Conservation (phyloP, 2,888 invertebrate species). For the Stomorhina lunata region DNA sequence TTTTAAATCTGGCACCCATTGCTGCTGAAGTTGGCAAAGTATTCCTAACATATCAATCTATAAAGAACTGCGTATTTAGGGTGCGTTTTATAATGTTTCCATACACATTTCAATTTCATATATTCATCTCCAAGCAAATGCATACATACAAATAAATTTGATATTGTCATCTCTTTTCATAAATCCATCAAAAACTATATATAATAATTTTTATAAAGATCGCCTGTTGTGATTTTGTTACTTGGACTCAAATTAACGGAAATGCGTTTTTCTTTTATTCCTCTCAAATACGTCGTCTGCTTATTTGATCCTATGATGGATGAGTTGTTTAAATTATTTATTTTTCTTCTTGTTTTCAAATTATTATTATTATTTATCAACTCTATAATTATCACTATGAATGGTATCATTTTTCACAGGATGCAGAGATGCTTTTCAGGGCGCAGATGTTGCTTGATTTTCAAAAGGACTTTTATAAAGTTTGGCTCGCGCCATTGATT, state of each 20-base stretch:
- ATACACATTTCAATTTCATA: neutral
- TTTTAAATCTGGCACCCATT: constrained; percentile 49
- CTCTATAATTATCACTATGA: constrained; percentile 63
- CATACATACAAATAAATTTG: neutral
- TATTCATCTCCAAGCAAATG: neutral
- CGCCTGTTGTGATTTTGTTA: constrained; percentile 64
- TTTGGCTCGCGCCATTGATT: constrained; percentile 65
- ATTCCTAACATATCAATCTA: constrained; percentile 11
- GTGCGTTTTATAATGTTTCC: constrained; percentile 38
- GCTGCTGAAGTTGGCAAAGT: constrained; percentile 36
- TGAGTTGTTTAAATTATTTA: constrained; percentile 47
- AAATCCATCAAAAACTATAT: neutral
- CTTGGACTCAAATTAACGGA: constrained; percentile 63
- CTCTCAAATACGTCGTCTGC: constrained; percentile 21
- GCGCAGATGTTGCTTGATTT: constrained; percentile 50
- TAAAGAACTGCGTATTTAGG: constrained; percentile 57
- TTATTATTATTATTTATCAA: constrained; percentile 53
- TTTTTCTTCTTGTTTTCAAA: neutral
- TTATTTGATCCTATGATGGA: constrained; percentile 31
- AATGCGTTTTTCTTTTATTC: constrained; percentile 48
- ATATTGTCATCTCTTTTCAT: constrained; percentile 46
- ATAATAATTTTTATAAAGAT: constrained; percentile 39
- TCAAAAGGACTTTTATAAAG: constrained; percentile 34
- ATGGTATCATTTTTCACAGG: constrained; percentile 65
- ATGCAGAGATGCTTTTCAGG: constrained; percentile 42